Evolutionary conservation across 2,113 vertebrate species (phyloP), one percentile per base, ranked within the genome.

Genomic region (Cyanistes caeruleus): DNA sequence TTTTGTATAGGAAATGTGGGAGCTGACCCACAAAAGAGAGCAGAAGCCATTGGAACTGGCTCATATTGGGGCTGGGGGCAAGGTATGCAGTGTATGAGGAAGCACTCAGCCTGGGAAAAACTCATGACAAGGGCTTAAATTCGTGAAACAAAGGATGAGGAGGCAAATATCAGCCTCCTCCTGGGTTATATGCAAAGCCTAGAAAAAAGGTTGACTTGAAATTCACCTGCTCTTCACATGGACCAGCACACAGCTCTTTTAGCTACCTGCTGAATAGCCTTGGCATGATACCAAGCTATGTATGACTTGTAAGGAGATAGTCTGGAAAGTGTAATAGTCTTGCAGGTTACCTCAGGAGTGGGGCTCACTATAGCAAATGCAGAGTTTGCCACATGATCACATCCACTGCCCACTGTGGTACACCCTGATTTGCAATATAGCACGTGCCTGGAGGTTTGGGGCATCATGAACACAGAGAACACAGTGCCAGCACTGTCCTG

Each of bases 341-440:
- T 31, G 24, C 58, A 70, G 46, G 25, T 33, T 59, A 17, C 16
- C 28, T 48, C 64, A 62, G 39, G 67, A 84, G 25, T 13, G 3
- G 15, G 15, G 18, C 31, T 73, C 0, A 0, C 72, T 84, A 6
- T 4, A 53, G 46, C 16, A 68, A 49, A 3, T 5, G 18, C 48
- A 59, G 43, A 15, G 21, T 63, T 83, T 93, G 51, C 68, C 39
- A 55, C 1, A 0, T 5, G 20, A 16, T 37, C 52, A 11, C 30
- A 70, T 51, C 37, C 60, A 19, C 53, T 59, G 78, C 0, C 0
- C 74, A 15, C 7, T 2, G 2, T 18, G 58, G n/a, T 24, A 68
- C 55, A 33, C 8, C 24, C 14, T 10, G 8, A 24, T 74, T 17
- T 67, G 59, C 46, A 60, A 41, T 52, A 27, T 19, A 68, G 27